These are phyloP conservation scores for Metellina segmentata DNA, from an alignment of 2,888 invertebrate species.

Conservation along the genomic window DNA sequence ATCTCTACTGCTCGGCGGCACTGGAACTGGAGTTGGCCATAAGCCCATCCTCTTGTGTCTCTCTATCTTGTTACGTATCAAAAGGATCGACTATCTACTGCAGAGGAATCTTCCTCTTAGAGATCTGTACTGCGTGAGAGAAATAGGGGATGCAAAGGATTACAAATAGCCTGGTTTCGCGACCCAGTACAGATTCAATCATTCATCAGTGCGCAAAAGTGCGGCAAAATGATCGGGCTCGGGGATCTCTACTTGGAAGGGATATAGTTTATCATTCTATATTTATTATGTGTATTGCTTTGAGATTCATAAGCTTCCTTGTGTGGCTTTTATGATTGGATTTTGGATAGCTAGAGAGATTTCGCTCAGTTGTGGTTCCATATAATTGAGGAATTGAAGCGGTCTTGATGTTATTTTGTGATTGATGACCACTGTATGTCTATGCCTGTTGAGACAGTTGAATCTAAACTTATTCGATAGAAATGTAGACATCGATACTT, in stretches of 20 bases:
- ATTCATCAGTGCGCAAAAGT: constrained; percentile 34
- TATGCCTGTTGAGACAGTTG: not conserved
- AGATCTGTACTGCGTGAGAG: not conserved
- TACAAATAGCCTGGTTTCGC: constrained; percentile 18
- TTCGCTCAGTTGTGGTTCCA: not conserved
- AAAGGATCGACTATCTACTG: constrained; percentile 32
- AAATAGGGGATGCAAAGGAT: not conserved
- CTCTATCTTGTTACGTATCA: constrained; percentile 56
- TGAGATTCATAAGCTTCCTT: not conserved
- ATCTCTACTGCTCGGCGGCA: constrained; percentile 29
- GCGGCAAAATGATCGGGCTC: not conserved
- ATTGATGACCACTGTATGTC: not conserved
- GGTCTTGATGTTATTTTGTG: not conserved
- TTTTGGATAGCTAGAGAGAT: not conserved
- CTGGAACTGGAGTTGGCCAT: constrained; percentile 54
- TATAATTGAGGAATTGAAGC: not conserved
- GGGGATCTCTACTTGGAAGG: not conserved
- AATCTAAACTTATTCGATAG: not conserved
- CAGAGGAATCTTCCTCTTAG: not conserved
- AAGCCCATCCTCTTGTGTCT: constrained; percentile 40
- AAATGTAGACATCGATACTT: not conserved
- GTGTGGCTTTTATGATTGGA: not conserved
- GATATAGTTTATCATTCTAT: not conserved
- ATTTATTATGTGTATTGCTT: not conserved
- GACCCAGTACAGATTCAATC: constrained; percentile 11